Percentiles rank a stretch among this genome's conserved stretches.
Conservation (phyloP, 2,888 invertebrate genomes). For the Philaethria dido region DNA sequence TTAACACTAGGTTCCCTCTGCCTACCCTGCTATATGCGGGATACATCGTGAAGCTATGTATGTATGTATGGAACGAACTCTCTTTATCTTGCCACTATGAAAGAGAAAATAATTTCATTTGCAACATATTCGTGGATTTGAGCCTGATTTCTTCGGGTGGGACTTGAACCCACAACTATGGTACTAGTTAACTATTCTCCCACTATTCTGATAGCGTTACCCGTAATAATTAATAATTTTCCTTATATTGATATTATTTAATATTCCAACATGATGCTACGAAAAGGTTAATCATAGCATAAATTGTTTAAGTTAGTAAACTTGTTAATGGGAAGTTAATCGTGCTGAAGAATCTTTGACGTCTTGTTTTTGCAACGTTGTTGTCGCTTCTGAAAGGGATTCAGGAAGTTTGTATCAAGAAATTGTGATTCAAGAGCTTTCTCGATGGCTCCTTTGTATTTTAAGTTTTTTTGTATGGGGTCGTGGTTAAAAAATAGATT, state of each 20-base stretch:
- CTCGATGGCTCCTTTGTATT: background rate
- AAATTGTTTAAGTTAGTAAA: conserved; percentile 18
- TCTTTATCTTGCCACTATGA: too few relatives aligned
- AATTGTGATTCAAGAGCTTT: background rate
- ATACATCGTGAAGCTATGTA: too few relatives aligned
- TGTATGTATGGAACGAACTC: too few relatives aligned
- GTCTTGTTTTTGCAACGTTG: conserved; percentile 24
- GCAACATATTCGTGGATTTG: too few relatives aligned
- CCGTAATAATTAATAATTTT: background rate
- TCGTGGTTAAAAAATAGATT: background rate
- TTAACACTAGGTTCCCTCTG: too few relatives aligned
- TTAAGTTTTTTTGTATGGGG: background rate
- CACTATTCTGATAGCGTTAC: too few relatives aligned
- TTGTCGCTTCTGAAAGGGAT: conserved; percentile 3
- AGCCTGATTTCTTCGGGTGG: too few relatives aligned
- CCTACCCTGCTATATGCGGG: too few relatives aligned
- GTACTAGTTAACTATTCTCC: too few relatives aligned
- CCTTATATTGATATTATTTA: background rate
- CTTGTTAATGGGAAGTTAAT: conserved; percentile 27
- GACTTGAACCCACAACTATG: too few relatives aligned
- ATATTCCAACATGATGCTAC: background rate
- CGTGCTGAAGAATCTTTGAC: conserved; percentile 26
- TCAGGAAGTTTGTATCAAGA: conserved; percentile 13
- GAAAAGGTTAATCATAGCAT: background rate
- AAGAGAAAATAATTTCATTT: too few relatives aligned